Base-by-base conservation (phyloP, 2,113 vertebrate species). In the Apistogramma diplotaenia region DNA sequence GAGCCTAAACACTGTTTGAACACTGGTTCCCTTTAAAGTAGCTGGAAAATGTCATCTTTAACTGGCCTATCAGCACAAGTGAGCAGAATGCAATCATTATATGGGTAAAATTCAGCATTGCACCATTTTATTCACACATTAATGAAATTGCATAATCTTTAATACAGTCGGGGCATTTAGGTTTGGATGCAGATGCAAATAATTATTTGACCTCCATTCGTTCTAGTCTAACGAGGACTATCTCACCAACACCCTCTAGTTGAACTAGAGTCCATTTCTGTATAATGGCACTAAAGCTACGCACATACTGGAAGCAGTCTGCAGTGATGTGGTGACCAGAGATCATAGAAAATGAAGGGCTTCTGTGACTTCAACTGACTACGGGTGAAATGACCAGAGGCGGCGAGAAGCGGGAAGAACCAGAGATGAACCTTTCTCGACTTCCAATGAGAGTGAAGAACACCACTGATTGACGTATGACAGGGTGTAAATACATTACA, bases 351-450 rank as follows among this genome's bases (percentile, higher is more conserved):
- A 18, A 21, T 10, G 1, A 65, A 43, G 8, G 35, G 9, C 35
- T 35, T 35, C 33, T 35, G 61, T 21, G 0, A 25, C 61, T 62
- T 62, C 33, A 6, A 33, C 6, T 6, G 33, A 6, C 33, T 33
- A 33, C 40, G 35, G 60, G 21, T 0, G 8, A 43, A 43, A 46
- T 4, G 3, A 0, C 0, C 13, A 0, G n/a, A 15, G 35, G 35
- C 9, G 13, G 21, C 16, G 37, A 37, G 16, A 46, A 23, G 37
- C 18, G 15, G 0, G 37, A 15, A 18, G 37, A 37, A 65, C 8
- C 0, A 4, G 3, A 10, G 21, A 40, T 25, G 18, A 65, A 46
- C 37, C 0, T 65, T 43, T 25, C 3, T 25, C 15, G 43, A 65
- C 37, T 27, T 65, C 61, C 37, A 43, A 21, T 25, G 40, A 65